Evolutionary conservation across 1,140 invertebrate species (phyloP), one percentile per base, ranked within the genome.

Genomic region (Ericerus pela): DNA sequence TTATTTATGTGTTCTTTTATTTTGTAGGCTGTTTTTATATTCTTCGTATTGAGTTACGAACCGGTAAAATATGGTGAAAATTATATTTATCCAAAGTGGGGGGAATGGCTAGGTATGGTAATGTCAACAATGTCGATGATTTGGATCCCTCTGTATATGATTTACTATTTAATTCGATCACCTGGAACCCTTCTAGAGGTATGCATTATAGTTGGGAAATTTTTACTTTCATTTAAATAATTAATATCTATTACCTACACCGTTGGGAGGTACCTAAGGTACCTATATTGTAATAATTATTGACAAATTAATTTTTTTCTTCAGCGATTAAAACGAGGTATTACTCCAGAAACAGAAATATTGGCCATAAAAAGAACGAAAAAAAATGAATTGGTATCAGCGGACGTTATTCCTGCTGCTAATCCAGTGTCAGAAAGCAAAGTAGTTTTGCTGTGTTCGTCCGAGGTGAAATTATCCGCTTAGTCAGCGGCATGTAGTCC

Each of bases 61-160:
- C 91, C 92, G 16, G 80, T 97, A 31, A 93, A 85, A 66, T 96
- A 96, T 69, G 74, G 95, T 66, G 82, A 85, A 59, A 47, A 29
- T 22, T 98, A 98, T 66, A 84, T 88, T 63, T 98, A 94, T 72
- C 95, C 96, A 1, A 82, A 83, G 75, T 96, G 93, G 92, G 88
- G 89, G 26, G 91, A 98, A 68, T 75, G 84, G 0, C 81, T 98
- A 61, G 96, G 96, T 10, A 95, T 89, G 84, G 78, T 94, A 60
- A 88, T 95, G 43, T 94, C 92, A 0, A 72, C 97, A 8, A 94
- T 92, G 0, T 98, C 95, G 0, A 96, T 99, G 85, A 73, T 96
- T 14, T 94, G 93, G 66, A 96, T 98, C 68, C 96, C 96, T 33
- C 79, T 81, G 1, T 96, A 96, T 68, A 91, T 91, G 79, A 68